Percentiles rank a stretch among this genome's conserved stretches.
Conservation (phyloP, 2,888 invertebrate species). For the Gymnocheta viridis region DNA sequence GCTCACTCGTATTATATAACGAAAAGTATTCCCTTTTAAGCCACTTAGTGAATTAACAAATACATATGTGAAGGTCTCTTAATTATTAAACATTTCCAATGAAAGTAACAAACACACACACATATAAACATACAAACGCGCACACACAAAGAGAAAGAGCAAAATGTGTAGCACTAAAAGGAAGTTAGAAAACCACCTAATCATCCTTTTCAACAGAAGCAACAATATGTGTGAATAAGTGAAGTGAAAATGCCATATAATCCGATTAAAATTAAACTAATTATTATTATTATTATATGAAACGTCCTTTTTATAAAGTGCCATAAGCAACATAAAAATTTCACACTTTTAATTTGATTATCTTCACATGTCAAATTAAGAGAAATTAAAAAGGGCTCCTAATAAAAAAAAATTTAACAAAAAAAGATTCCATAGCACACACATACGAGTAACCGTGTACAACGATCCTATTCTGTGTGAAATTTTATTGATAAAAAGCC, state of each 20-base stretch:
- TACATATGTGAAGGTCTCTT: slow-evolving; percentile 56
- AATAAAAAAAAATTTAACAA: background rate
- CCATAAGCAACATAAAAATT: slow-evolving; percentile 50
- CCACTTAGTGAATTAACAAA: slow-evolving; percentile 44
- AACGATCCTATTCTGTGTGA: background rate
- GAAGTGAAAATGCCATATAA: slow-evolving; percentile 65
- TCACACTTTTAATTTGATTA: slow-evolving; percentile 69
- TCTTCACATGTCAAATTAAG: slow-evolving; percentile 70
- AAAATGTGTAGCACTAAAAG: background rate
- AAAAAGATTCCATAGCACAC: background rate
- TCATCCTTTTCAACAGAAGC: slow-evolving; percentile 3
- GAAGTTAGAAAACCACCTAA: slow-evolving; percentile 20
- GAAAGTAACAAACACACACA: background rate
- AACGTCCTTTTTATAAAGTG: slow-evolving; percentile 45
- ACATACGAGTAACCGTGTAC: background rate
- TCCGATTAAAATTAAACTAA: slow-evolving; percentile 68
- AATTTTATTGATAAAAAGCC: background rate
- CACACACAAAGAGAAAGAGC: background rate
- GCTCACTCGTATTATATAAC: slow-evolving; percentile 2
- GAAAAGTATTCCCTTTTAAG: background rate
- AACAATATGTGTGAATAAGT: slow-evolving; percentile 32
- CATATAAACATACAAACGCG: too few species aligned
- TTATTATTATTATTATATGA: slow-evolving; percentile 49
- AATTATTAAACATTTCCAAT: slow-evolving; percentile 30
- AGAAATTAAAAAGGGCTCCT: slow-evolving; percentile 59